phyloP scores from a whole-genome alignment of 2,888 invertebrate species.

The Mamestra brassicae region DNA sequence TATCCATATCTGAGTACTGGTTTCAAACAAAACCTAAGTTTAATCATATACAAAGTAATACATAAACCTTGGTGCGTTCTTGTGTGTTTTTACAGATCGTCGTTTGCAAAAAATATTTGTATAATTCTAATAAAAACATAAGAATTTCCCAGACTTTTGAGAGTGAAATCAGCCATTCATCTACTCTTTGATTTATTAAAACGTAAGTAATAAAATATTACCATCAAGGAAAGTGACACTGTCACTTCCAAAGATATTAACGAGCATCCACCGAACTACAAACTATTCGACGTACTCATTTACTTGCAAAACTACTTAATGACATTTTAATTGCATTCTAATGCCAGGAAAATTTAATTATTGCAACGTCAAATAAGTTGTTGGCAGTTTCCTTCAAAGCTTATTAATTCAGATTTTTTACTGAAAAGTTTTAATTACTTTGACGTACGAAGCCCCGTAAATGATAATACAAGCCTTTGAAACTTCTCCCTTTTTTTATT shows the following conservation, averaged over 20 bases:
- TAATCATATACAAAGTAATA: too few relatives aligned
- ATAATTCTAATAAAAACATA: too few relatives aligned
- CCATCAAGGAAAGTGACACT: background rate
- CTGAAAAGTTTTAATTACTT: constrained; percentile 59
- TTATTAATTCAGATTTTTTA: constrained; percentile 56
- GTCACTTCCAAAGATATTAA: constrained; percentile 20
- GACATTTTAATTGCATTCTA: constrained; percentile 58
- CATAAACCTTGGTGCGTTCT: too few relatives aligned
- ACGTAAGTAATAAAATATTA: background rate
- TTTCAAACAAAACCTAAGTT: too few relatives aligned
- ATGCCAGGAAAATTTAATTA: constrained; percentile 50
- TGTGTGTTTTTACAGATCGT: too few relatives aligned
- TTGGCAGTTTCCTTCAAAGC: constrained; percentile 50
- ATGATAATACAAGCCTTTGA: constrained; percentile 42
- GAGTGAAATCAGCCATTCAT: too few relatives aligned
- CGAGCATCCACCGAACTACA: constrained; percentile 4
- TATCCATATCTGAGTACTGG: too few relatives aligned
- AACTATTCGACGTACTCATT: constrained; percentile 8
- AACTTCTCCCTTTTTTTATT: constrained; percentile 22
- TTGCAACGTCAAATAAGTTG: constrained; percentile 54
- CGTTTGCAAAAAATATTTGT: too few relatives aligned
- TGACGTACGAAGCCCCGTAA: constrained; percentile 37
- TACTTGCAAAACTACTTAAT: constrained; percentile 34
- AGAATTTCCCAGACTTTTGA: too few relatives aligned
- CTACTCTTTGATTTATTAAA: too few relatives aligned